phyloP scores from a whole-genome alignment of 2,797 vertebrate genomes.

The Anguilla obscura region DNA sequence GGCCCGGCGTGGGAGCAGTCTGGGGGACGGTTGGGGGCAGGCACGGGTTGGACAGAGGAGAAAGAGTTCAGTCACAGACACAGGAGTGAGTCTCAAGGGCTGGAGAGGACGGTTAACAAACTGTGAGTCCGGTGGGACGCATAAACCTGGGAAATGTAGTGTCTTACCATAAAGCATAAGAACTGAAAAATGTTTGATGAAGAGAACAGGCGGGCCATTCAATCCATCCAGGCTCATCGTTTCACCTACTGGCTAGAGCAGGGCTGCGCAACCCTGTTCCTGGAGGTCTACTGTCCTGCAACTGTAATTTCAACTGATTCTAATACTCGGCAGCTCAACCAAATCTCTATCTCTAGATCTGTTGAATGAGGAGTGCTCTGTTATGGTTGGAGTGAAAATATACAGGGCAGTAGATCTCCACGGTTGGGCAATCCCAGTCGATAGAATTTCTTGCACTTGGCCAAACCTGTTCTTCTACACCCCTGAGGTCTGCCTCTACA shows the following conservation, averaged over 20 bases:
- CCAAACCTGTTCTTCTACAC: not conserved
- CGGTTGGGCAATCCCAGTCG: not conserved
- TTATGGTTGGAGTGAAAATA: not conserved
- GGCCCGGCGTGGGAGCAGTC: slow-evolving; percentile 80
- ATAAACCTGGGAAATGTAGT: not conserved
- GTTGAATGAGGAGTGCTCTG: not conserved
- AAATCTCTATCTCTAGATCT: too few relatives aligned
- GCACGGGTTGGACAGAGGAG: not conserved
- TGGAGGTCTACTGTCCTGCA: not conserved
- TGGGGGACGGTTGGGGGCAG: slow-evolving; percentile 49
- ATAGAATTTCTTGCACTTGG: not conserved
- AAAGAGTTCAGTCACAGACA: not conserved
- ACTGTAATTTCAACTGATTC: too few relatives aligned
- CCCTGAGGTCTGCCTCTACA: not conserved
- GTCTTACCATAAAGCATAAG: not conserved
- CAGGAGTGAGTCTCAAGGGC: not conserved
- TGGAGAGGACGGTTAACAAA: not conserved
- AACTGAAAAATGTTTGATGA: not conserved
- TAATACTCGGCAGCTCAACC: too few relatives aligned
- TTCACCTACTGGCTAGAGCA: not conserved
- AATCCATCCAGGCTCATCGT: not conserved
- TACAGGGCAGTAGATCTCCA: not conserved
- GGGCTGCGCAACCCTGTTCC: not conserved
- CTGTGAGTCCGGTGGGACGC: not conserved
- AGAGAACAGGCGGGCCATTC: not conserved